Base-by-base conservation (phyloP, 1,140 invertebrate genomes). In the Drosophila arawakana region DNA sequence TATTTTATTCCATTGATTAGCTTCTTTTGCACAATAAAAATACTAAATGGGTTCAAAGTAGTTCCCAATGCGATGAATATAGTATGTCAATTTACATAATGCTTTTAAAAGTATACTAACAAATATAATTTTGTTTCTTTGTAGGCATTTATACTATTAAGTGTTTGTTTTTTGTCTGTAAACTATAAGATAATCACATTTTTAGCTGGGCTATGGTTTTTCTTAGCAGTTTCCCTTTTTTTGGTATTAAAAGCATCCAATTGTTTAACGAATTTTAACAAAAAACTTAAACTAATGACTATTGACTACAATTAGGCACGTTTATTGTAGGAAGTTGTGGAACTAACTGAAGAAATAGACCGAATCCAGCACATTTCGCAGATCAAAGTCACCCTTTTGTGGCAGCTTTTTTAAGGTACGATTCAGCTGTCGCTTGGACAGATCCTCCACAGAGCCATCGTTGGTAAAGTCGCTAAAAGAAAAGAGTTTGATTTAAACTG, bases 271-370 rank as follows among this genome's bases (percentile, higher is more conserved):
- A 78, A 89, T 70, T 70, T 70, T 63, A 88, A 80, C 80, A 83
- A 49, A 69, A 69, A 18, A 54, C 15, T 72, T 63, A 73, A 43
- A 43, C 62, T 75, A 73, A 62, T 52, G 47, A 34, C 54, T 67
- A 79, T 58, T 69, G 57, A 58, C 49, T 76, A 60, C 4, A 49
- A 46, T 57, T 77, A 86, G 84, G 83, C 80, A 86, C 83, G 54
- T 76, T 37, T 10, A 18, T 7, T 11, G 15, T 49, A 69, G 34
- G 13, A 35, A 25, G 60, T 30, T 30, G 25, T 21, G 10, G 39
- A 72, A 34, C 57, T 93, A 97, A 93, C 96, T 97, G 91, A 97
- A 97, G 90, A 98, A 98, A 86, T 97, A 98, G 13, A 95, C 93
- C 2, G 97, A 98, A 15, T 95, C 91, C 11, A 97, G 92, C 35